Evolutionary conservation across 2,888 invertebrate species (phyloP), one percentile per base, ranked within the genome.

Genomic region (Andrena praecox): DNA sequence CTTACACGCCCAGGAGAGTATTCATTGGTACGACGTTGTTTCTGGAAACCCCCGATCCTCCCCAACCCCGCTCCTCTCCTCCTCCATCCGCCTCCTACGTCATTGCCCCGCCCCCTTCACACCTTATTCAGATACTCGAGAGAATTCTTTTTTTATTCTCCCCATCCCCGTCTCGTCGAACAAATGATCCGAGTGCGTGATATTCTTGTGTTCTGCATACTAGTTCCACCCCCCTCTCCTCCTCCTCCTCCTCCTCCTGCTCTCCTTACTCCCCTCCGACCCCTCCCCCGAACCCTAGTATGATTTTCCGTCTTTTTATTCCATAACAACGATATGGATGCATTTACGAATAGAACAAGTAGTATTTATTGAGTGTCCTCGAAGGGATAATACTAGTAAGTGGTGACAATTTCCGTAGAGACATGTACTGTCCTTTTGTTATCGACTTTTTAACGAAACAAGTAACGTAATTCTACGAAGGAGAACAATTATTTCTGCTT

Each of bases 341-440:
- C 86, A 87, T 86, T 87, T 87, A 85, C 78, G 74, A 75, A 82
- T 87, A 87, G 87, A 80, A 85, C 82, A 20, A 78, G 80, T 87
- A 87, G 86, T 87, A 86, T 87, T 86, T 87, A 87, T 87, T 86
- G 80, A 85, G 77, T 82, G 82, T 85, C 86, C 80, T 80, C 59
- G 63, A 68, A 82, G 75, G 77, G 85, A 82, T 73, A 63, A 80
- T 79, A 85, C 73, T 82, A 85, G 82, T 82, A 80, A 78, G 80
- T 85, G 80, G 85, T 87, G 82, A 87, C 85, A 82, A 56, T 77
- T 80, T 77, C 81, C 63, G 69, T 86, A 86, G 82, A 80, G 77
- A 73, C 73, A 76, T 83, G 64, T 77, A 82, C 70, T 84, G 83
- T 77, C 83, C 77, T 82, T 85, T 82, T 86, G 82, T 86, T 82